Percentiles rank a stretch among this genome's conserved stretches.
Conservation (phyloP, 2,797 vertebrate genomes). For the Neosalanx taihuensis region DNA sequence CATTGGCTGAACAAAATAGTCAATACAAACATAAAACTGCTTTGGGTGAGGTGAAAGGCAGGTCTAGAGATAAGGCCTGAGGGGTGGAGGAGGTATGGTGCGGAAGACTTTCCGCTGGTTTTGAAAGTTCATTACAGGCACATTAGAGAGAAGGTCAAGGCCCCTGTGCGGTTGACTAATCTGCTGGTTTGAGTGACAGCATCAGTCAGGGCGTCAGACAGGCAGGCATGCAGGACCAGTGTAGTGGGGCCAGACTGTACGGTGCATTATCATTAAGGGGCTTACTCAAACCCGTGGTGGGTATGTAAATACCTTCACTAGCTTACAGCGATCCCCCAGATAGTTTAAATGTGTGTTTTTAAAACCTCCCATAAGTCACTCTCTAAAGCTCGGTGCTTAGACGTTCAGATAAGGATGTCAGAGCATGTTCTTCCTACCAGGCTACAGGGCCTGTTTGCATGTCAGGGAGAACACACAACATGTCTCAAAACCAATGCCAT, state of each 20-base stretch:
- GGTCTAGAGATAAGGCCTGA: slow-evolving; percentile 2
- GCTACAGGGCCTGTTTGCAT: slow-evolving; percentile 39
- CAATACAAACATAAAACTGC: neutral
- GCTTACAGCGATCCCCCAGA: slow-evolving; percentile 35
- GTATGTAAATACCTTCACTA: slow-evolving; percentile 39
- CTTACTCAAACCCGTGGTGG: slow-evolving; percentile 61
- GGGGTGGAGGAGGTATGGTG: slow-evolving; percentile 28
- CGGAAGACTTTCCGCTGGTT: slow-evolving; percentile 9
- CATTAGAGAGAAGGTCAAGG: slow-evolving; percentile 42
- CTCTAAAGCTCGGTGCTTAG: slow-evolving; percentile 40
- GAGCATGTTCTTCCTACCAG: slow-evolving; percentile 31
- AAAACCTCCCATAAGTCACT: slow-evolving; percentile 55
- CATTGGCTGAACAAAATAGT: slow-evolving; percentile 39
- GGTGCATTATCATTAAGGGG: slow-evolving; percentile 61
- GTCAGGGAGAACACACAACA: slow-evolving; percentile 37
- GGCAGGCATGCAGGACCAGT: slow-evolving; percentile 33
- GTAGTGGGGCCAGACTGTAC: slow-evolving; percentile 50
- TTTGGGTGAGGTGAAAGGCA: slow-evolving; percentile 23
- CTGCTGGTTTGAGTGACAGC: slow-evolving; percentile 63
- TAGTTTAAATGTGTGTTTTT: slow-evolving; percentile 57
- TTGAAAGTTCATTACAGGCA: too few relatives aligned
- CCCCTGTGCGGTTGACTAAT: slow-evolving; percentile 54
- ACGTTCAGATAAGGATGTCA: slow-evolving; percentile 50
- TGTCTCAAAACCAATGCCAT: slow-evolving; percentile 42
- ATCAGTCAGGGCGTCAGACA: slow-evolving; percentile 60